These are phyloP conservation scores for Spisula solida DNA, from an alignment of 2,888 invertebrate species.

Conservation along the genomic window DNA sequence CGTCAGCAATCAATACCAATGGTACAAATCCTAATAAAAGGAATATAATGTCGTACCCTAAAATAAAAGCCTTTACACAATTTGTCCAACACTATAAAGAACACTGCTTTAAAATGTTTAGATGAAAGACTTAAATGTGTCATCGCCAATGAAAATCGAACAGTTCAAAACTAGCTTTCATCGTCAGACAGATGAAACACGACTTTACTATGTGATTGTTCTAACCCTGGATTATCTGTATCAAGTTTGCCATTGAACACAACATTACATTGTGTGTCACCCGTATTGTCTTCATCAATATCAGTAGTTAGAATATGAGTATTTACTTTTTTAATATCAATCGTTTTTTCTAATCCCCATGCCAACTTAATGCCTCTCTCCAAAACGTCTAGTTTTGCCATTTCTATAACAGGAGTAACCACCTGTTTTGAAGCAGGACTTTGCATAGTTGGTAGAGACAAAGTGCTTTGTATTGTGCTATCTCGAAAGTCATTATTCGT, in stretches of 20 bases:
- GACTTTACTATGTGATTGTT: conserved; percentile 1
- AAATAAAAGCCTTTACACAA: too few species aligned
- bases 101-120: too few species aligned
- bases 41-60: too few species aligned
- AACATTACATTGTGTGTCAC: neutral
- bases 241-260: neutral
- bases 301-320: neutral
- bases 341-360: conserved; percentile 17
- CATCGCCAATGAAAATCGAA: neutral
- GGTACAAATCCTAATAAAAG: too few species aligned
- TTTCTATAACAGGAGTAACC: neutral
- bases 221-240: neutral
- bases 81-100: too few species aligned
- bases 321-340: neutral
- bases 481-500: neutral
- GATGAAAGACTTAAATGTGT: neutral
- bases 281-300: conserved; percentile 1
- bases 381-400: conserved; percentile 4
- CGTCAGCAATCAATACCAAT: too few species aligned
- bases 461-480: neutral
- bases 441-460: neutral
- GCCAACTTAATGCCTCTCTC: conserved; percentile 23
- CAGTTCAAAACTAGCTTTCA: neutral
- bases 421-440: neutral
- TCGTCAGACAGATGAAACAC: conserved; percentile 25